Base-by-base conservation (phyloP, 2,888 invertebrate species). In the Stenchaetothrips biformis region DNA sequence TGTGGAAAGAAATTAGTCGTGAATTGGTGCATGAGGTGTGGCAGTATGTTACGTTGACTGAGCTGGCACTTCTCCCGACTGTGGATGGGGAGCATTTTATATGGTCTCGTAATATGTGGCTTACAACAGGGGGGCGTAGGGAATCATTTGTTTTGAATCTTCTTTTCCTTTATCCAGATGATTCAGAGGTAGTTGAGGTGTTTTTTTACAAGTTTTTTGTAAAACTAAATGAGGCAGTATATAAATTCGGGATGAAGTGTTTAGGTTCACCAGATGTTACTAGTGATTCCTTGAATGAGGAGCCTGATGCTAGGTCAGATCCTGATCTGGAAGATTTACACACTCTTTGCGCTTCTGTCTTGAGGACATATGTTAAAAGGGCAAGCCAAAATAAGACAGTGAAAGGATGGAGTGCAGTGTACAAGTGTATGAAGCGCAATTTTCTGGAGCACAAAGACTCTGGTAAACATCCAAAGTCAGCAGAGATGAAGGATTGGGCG, bases 191-290 rank as follows among this genome's bases (percentile, higher is more conserved):
- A 25, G 67, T 74, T 11, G 67, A 74, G 25, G 7, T 74, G 25
- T 74, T 74, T 21, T 74, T 74, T 74, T 74, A 74, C 67, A 74
- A 74, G 25, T 74, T 74, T 74, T 74, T 74, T 74, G 25, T 74
- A 25, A 74, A 74, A 11, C 67, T 74, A 8, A 74, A 74, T 74
- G 67, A 74, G 9, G 67, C 67, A 21, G 67, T 74, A 25, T 74
- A 25, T 21, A 74, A 74, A 25, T 74, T 74, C 11, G 7, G 21
- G 25, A 74, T 74, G 67, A 21, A 25, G 7, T 74, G 67, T 11
- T 25, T 74, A 25, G 67, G 67, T 11, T 74, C 67, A 7, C 25
- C 67, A 25, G 67, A 74, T 25, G 25, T 21, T 25, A 74, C 25
- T n/a, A 74, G 67, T 74, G 67, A 74, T 21, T 25, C 67, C 7